A percentile compares a stretch with the other conserved stretches of the same genome.
phyloP scores from a whole-genome alignment of 2,113 vertebrate species.

The Hippoglossus stenolepis region DNA sequence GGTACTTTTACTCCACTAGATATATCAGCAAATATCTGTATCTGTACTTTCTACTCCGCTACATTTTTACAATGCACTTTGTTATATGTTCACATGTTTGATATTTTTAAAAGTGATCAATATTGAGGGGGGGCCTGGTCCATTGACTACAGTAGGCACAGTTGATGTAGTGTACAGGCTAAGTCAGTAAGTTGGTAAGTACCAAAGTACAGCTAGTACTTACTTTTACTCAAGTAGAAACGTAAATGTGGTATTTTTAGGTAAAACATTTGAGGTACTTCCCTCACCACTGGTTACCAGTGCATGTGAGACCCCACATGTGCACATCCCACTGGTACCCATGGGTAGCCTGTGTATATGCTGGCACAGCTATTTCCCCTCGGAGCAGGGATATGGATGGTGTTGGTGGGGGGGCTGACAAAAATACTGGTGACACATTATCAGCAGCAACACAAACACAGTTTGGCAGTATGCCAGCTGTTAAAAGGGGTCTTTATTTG shows the following conservation, averaged over 20 bases:
- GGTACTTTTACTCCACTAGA: too few species aligned
- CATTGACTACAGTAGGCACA: too few species aligned
- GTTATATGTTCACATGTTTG: too few species aligned
- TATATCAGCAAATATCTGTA: too few species aligned
- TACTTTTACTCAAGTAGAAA: background rate
- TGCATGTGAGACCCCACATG: background rate
- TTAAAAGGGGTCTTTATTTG: slow-evolving; percentile 61
- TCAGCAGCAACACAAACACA: slow-evolving; percentile 72
- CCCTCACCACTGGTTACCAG: background rate
- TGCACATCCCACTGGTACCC: background rate
- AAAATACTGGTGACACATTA: slow-evolving; percentile 64
- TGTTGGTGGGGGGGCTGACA: slow-evolving; percentile 25
- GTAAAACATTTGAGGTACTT: background rate
- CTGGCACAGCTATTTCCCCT: slow-evolving; percentile 55
- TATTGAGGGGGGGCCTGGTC: too few species aligned
- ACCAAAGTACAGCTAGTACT: too few species aligned
- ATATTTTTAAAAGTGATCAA: too few species aligned
- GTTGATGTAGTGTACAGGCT: too few species aligned
- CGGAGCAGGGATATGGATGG: slow-evolving; percentile 15
- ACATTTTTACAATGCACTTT: too few species aligned
- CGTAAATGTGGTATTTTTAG: background rate
- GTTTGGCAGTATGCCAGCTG: slow-evolving; percentile 67
- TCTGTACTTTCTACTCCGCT: too few species aligned
- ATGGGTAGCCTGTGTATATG: slow-evolving; percentile 20
- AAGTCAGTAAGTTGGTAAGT: too few species aligned